Evolutionary conservation across 1,140 invertebrate genomes (phyloP).

Genomic region (Contarinia nasturtii): DNA sequence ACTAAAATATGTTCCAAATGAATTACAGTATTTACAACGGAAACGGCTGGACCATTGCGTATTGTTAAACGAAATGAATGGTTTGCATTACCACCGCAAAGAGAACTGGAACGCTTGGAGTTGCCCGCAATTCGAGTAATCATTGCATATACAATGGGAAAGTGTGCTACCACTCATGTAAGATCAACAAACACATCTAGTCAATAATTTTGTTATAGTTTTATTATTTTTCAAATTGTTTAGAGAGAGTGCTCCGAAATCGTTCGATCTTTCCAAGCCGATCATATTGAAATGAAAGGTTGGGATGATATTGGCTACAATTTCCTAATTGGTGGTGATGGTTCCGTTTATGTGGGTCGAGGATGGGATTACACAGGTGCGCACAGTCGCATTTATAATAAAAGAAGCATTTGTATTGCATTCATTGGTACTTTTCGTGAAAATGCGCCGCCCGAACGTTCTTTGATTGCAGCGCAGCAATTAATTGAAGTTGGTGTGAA

Average conservation of each 20-base stretch:
- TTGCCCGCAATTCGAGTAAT: no score
- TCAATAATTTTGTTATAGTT: slow-evolving; percentile 15
- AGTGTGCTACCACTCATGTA: no score
- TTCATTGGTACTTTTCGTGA: slow-evolving; percentile 30
- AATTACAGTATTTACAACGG: no score
- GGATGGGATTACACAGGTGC: slow-evolving; percentile 32
- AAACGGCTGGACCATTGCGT: no score
- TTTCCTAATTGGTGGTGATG: slow-evolving; percentile 39
- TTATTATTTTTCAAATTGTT: slow-evolving; percentile 15
- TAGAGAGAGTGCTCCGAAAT: slow-evolving; percentile 23
- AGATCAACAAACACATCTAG: slow-evolving; percentile 6
- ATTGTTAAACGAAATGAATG: no score
- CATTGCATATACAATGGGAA: no score
- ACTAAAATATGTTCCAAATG: no score
- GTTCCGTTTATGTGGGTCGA: slow-evolving; percentile 31
- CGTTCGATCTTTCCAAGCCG: slow-evolving; percentile 31
- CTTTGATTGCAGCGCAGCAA: slow-evolving; percentile 19
- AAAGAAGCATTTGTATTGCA: slow-evolving; percentile 32
- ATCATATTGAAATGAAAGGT: slow-evolving; percentile 29
- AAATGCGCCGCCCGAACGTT: neutral
- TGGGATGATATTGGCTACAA: slow-evolving; percentile 38
- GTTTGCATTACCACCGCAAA: no score
- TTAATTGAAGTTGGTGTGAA: slow-evolving; percentile 29
- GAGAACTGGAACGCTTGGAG: no score
- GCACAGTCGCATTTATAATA: slow-evolving; percentile 36